Conservation (phyloP, 2,888 invertebrate genomes). For the Allophyes oxyacanthae region DNA sequence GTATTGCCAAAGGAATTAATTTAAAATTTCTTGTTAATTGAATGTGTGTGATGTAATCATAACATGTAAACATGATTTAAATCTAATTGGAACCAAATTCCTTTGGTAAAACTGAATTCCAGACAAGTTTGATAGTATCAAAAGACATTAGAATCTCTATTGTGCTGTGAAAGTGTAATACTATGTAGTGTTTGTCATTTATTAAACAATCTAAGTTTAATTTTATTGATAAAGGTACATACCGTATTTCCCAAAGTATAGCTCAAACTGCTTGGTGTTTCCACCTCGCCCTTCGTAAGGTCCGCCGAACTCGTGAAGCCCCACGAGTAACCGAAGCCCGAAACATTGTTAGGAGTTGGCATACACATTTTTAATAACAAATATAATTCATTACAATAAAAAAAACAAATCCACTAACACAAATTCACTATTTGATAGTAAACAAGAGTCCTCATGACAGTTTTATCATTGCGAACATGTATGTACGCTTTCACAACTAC, state of each 20-base stretch:
- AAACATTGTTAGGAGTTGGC: conserved; percentile 88
- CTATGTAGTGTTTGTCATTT: conserved; percentile 27
- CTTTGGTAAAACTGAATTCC: background rate
- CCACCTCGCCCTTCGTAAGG: conserved; percentile 86
- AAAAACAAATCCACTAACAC: conserved; percentile 82
- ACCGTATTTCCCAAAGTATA: conserved; percentile 87
- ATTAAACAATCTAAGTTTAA: conserved; percentile 8
- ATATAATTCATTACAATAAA: conserved; percentile 69
- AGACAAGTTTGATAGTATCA: conserved; percentile 5
- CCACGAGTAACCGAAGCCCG: conserved; percentile 88
- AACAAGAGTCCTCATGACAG: conserved; percentile 86
- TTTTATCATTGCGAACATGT: conserved; percentile 85
- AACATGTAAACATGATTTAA: conserved; percentile 11
- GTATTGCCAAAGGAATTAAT: too few relatives aligned
- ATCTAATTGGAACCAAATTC: conserved; percentile 20
- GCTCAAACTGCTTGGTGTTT: conserved; percentile 85
- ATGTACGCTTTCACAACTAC: conserved; percentile 87
- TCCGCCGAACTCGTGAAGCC: conserved; percentile 86
- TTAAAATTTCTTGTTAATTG: too few relatives aligned
- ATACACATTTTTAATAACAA: conserved; percentile 83
- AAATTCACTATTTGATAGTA: conserved; percentile 84
- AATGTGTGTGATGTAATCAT: conserved; percentile 19
- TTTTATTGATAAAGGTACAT: conserved; percentile 53
- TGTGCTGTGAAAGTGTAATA: conserved; percentile 39
- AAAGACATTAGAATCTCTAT: conserved; percentile 19